Evolutionary conservation across 2,888 invertebrate species (phyloP), one percentile per base, ranked within the genome.

Genomic region (Dinocampus coccinellae): DNA sequence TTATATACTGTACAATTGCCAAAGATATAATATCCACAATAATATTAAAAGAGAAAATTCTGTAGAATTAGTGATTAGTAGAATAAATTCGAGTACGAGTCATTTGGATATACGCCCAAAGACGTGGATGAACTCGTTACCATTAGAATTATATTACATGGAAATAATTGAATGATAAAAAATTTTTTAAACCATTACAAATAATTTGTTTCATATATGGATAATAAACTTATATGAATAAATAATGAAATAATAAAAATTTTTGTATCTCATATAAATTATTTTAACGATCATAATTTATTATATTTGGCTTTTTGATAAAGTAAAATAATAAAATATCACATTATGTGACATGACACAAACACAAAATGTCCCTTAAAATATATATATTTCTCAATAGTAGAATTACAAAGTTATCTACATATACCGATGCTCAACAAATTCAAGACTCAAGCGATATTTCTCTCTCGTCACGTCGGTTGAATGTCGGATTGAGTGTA

Each of bases 71-170:
- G 36, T 33, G 29, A 47, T 42, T 39, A 42, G 22, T 13, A 36
- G 58, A n/a, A 47, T 70, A 42, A 77, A 73, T 64, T 73, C 55
- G 72, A 9, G 16, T 13, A 39, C 39, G 73, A 78, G 78, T 79
- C 77, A 75, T 80, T 84, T 84, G 83, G 83, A 84, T 73, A 65
- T 62, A 58, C 75, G 81, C 81, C 82, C 81, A 78, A 68, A 73
- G 55, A 63, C 66, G 68, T 68, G 72, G 65, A 71, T 71, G 73
- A 68, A 72, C 67, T 73, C 52, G 66, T 26, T 64, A 2, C 72
- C 70, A 76, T 66, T 70, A 65, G n/a, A 29, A 39, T 47, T 58
- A 65, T 64, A 70, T 70, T 58, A 60, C 64, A 65, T 70, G 64
- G 64, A 70, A 70, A 65, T 70, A 65, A 70, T 70, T 60, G 26